Evolutionary conservation across 1,140 invertebrate genomes (phyloP).

Genomic region (Brachionus rubens): DNA sequence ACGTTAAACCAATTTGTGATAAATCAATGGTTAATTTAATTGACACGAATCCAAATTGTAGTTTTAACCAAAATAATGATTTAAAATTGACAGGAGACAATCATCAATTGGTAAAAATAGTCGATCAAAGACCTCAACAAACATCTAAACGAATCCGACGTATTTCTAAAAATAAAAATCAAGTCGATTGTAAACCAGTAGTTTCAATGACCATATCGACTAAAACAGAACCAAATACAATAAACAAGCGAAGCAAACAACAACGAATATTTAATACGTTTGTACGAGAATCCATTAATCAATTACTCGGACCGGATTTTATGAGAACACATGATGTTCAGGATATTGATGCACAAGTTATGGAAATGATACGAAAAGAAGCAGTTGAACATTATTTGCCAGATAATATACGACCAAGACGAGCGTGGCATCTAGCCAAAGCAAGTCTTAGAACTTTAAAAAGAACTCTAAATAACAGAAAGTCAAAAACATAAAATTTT

Average conservation of each 20-base stretch:
- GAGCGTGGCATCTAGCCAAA: slow-evolving; percentile 42
- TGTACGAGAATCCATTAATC: slow-evolving; percentile 37
- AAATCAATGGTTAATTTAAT: background rate
- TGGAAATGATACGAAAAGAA: slow-evolving; percentile 44
- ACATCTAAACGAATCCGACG: background rate
- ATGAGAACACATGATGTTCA: slow-evolving; percentile 44
- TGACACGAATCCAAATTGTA: background rate
- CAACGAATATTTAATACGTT: slow-evolving; percentile 45
- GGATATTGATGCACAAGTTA: slow-evolving; percentile 40
- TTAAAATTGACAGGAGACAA: background rate
- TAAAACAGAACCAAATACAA: background rate
- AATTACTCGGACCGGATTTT: slow-evolving; percentile 34
- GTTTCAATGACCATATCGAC: background rate
- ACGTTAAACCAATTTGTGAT: background rate
- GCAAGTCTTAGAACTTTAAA: slow-evolving; percentile 37
- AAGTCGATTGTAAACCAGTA: background rate
- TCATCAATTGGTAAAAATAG: slow-evolving; percentile 27
- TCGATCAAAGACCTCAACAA: background rate
- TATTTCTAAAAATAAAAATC: background rate
- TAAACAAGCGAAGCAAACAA: slow-evolving; percentile 29
- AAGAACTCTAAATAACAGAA: slow-evolving; percentile 40
- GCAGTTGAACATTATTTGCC: slow-evolving; percentile 39
- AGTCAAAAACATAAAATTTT: slow-evolving; percentile 13
- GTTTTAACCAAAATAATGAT: background rate
- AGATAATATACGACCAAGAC: slow-evolving; percentile 39